A percentile compares a stretch with the other conserved stretches of the same genome.
Evolutionary conservation across 1,140 invertebrate genomes (phyloP).

Genomic region (Drosophila murphyi): DNA sequence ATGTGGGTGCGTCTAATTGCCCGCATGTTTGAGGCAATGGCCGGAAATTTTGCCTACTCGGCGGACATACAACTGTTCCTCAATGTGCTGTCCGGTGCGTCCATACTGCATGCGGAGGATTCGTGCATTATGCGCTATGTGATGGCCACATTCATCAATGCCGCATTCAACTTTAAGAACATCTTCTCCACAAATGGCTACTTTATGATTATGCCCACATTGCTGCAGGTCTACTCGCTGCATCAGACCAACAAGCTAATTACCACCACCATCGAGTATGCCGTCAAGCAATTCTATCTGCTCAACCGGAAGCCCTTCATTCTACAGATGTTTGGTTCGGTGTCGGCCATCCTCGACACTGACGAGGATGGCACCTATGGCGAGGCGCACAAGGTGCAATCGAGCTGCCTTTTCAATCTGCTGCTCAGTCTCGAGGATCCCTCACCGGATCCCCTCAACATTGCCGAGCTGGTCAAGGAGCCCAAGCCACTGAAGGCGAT

Average conservation of each 20-base stretch:
- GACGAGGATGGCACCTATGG: constrained; percentile 94
- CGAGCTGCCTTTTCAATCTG: constrained; percentile 95
- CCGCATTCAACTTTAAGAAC: constrained; percentile 99
- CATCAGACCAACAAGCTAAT: constrained; percentile 98
- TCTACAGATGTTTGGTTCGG: constrained; percentile 99
- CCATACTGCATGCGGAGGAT: constrained; percentile 99
- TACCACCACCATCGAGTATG: constrained; percentile 97
- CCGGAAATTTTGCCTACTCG: constrained; percentile 98
- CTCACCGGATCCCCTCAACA: constrained; percentile 96
- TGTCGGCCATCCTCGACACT: constrained; percentile 97
- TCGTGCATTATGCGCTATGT: constrained; percentile 97
- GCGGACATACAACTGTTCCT: constrained; percentile 98
- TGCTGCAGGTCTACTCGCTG: constrained; percentile 98
- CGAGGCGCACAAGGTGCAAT: constrained; percentile 96
- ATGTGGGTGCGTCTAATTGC: constrained; percentile 99
- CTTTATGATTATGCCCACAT: constrained; percentile 98
- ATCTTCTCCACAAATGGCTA: constrained; percentile 99
- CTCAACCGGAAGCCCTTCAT: constrained; percentile 99
- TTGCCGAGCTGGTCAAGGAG: constrained; percentile 97
- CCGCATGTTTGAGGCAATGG: constrained; percentile 99
- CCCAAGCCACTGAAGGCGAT: constrained; percentile 98
- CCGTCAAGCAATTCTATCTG: constrained; percentile 99
- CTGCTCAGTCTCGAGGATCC: constrained; percentile 96
- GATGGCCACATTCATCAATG: constrained; percentile 98
- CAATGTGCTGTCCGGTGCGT: constrained; percentile 98